These are phyloP conservation scores for Himantopus leucocephalus DNA, from an alignment of 2,113 vertebrate genomes.

Conservation along the genomic window DNA sequence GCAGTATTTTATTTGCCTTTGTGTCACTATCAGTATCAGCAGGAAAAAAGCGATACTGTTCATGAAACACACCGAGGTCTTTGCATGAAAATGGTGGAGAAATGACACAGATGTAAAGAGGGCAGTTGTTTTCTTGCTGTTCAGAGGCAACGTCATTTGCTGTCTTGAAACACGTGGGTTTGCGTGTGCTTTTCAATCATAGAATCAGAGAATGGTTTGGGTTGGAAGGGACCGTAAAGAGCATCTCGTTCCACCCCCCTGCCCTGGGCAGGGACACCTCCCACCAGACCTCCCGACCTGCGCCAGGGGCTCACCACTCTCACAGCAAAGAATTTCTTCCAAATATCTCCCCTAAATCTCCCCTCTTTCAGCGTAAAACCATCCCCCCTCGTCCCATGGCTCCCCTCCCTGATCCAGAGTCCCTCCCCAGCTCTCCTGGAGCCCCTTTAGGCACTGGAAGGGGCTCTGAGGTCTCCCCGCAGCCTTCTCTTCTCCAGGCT, in stretches of 20 bases:
- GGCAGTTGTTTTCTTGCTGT: neutral
- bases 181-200: accelerated
- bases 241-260: neutral
- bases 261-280: neutral
- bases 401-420: neutral
- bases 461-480: neutral
- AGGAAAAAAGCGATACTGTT: neutral
- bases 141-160: neutral
- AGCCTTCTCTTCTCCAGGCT: neutral
- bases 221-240: neutral
- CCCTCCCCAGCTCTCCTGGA: neutral
- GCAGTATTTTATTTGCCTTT: neutral
- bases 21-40: neutral
- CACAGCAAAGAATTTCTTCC: neutral
- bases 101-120: neutral
- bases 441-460: neutral
- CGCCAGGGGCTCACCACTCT: neutral
- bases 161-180: neutral
- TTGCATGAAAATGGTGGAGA: neutral
- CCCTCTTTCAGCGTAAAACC: no score
- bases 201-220: neutral
- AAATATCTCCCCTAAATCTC: no score
- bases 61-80: accelerated
- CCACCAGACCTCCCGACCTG: neutral
- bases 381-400: neutral